Evolutionary conservation across 2,797 vertebrate genomes (phyloP), one percentile per base, ranked within the genome.

Genomic region (Mormyrops attenuatus): DNA sequence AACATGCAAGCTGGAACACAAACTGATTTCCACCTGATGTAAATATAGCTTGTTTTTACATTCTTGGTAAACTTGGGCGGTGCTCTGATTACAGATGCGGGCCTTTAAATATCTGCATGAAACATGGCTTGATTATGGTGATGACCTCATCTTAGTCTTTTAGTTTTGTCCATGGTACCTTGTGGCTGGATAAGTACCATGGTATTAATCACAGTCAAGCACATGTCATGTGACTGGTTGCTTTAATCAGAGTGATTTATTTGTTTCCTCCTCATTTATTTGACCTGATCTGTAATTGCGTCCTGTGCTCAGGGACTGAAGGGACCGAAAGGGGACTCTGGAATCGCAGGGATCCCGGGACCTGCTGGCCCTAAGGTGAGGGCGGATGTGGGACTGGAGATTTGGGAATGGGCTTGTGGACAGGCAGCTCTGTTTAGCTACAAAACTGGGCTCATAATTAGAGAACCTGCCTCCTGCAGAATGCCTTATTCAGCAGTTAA

Each of bases 321-420:
- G 88, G 98, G 98, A 94, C 97, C 94, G 0, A 98, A 98, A 91
- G 98, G 98, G n/a, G 97, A 98, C 84, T 87, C 84, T 1, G 98
- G 98, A 0, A 90, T 95, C 6, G 95, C 95, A 92, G 98, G 98
- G 89, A 88, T 95, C 53, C 95, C 93, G 30, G 98, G 98, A 90
- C 93, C 94, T 20, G 90, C 94, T 93, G 98, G 98, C 92, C 93
- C 96, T 1, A 98, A 96, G 95, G 98, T 98, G 93, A 95, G 92
- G 82, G 82, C 30, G 47, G 44, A 52, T 5, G n/a, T 30, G 38
- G 49, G 22, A 47, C 20, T 3, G 22, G 82, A n/a, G 20, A 44
- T 85, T 26, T 47, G 9, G 41, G 44, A 47, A 26, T 84, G 47
- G 20, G 38, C 15, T 7, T n/a, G 38, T 47, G 17, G 11, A 77